Percentiles rank a stretch among this genome's conserved stretches.
These are phyloP conservation scores for Characodon lateralis DNA, from an alignment of 2,797 vertebrate species.

Conservation along the genomic window DNA sequence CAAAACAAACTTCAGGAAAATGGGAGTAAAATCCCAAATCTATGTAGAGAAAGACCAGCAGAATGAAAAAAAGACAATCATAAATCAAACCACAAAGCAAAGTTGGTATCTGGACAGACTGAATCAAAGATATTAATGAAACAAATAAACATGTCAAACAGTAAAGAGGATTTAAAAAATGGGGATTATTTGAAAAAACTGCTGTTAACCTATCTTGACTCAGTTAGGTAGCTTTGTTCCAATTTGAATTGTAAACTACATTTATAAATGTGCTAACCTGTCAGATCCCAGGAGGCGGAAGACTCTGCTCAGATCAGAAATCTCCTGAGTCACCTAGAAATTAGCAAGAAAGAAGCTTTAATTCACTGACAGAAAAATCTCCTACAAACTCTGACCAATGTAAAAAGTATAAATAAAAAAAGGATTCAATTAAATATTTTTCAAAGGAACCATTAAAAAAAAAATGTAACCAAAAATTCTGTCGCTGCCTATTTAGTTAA, in stretches of 20 bases:
- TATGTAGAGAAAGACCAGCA: constrained; percentile 1
- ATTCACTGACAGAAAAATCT: too few species aligned
- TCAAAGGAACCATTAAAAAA: too few species aligned
- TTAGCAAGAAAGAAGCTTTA: constrained; percentile 4
- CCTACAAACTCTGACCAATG: too few species aligned
- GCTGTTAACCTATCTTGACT: neutral
- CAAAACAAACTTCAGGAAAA: neutral
- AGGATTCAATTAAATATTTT: too few species aligned
- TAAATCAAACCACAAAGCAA: constrained; percentile 34
- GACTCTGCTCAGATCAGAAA: constrained; percentile 84
- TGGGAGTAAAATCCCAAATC: neutral
- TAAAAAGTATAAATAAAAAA: too few species aligned
- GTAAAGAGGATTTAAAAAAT: neutral
- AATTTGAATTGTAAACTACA: neutral
- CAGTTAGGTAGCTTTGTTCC: neutral
- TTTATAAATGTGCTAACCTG: constrained; percentile 72
- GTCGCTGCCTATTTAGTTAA: too few species aligned
- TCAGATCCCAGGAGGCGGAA: constrained; percentile 86
- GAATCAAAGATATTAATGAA: constrained; percentile 9
- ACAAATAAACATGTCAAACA: neutral
- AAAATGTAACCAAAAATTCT: too few species aligned
- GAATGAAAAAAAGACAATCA: constrained; percentile 22
- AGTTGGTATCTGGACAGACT: neutral
- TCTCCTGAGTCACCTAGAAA: constrained; percentile 85
- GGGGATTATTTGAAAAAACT: neutral